phyloP scores from a whole-genome alignment of 2,797 vertebrate genomes.

The Falco cherrug region DNA sequence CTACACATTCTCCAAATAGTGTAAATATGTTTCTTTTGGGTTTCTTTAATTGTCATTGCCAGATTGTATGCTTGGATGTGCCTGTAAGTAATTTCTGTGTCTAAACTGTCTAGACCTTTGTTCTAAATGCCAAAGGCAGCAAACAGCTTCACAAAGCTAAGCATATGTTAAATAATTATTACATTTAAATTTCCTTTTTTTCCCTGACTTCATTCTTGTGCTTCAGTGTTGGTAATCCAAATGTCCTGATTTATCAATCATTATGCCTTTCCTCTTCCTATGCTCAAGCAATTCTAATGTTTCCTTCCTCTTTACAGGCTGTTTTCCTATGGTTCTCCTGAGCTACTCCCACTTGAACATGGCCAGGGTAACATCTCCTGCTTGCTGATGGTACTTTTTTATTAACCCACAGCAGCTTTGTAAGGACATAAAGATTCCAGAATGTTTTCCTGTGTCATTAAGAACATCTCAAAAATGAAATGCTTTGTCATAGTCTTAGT shows the following conservation, averaged over 20 bases:
- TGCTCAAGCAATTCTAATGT: neutral
- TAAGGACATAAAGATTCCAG: neutral
- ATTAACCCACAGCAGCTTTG: neutral
- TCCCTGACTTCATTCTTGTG: neutral
- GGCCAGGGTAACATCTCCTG: fast-evolving
- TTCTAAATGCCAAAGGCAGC: neutral
- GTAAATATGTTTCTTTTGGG: neutral
- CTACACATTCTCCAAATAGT: neutral
- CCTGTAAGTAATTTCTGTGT: neutral
- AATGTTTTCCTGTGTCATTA: neutral
- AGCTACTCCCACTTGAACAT: neutral
- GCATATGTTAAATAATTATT: neutral
- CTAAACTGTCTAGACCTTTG: neutral
- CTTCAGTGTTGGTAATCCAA: neutral
- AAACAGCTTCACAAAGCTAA: neutral
- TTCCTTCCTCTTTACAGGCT: neutral
- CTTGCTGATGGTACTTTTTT: neutral
- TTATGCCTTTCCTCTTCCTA: neutral
- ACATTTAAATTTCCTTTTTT: neutral
- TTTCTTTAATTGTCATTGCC: neutral
- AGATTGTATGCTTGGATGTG: neutral
- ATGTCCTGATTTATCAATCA: neutral
- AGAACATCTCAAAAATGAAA: neutral
- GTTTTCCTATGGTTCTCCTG: neutral
- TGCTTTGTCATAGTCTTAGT: neutral